phyloP scores from a whole-genome alignment of 2,797 vertebrate genomes.

The Acestrorhynchus altus region DNA sequence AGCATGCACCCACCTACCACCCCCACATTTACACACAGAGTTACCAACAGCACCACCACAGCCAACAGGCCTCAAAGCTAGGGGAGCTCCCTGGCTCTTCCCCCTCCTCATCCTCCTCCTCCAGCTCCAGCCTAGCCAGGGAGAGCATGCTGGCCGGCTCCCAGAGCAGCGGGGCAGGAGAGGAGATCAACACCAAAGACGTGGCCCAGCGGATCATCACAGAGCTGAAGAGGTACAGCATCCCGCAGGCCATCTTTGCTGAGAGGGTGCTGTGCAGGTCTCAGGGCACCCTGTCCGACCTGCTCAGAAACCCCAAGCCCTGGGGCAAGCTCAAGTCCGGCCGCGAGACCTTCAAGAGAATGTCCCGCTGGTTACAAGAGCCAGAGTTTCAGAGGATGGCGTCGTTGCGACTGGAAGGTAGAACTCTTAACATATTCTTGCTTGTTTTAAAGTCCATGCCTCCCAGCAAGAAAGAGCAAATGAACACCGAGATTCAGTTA shows the following conservation, averaged over 20 bases:
- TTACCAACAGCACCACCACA: slow-evolving; percentile 78
- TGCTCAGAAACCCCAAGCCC: slow-evolving; percentile 88
- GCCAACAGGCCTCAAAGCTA: slow-evolving; percentile 78
- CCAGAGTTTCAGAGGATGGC: slow-evolving; percentile 89
- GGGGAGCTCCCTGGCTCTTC: slow-evolving; percentile 71
- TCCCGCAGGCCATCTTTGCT: slow-evolving; percentile 88
- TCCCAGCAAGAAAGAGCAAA: background rate
- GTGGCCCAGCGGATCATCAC: slow-evolving; percentile 88
- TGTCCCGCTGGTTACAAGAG: slow-evolving; percentile 88
- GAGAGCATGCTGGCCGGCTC: slow-evolving; percentile 72
- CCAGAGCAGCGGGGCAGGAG: slow-evolving; percentile 69
- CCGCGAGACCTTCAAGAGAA: slow-evolving; percentile 88
- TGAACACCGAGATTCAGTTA: background rate
- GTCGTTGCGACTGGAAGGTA: slow-evolving; percentile 87
- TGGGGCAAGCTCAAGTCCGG: slow-evolving; percentile 89
- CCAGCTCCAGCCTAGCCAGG: slow-evolving; percentile 68
- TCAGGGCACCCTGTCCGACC: slow-evolving; percentile 87
- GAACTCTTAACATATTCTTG: slow-evolving; percentile 59
- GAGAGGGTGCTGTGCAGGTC: slow-evolving; percentile 86
- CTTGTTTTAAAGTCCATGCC: slow-evolving; percentile 3
- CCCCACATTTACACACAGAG: slow-evolving; percentile 79
- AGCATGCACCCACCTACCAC: slow-evolving; percentile 75
- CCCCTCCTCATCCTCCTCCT: slow-evolving; percentile 70
- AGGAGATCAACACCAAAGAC: slow-evolving; percentile 88
- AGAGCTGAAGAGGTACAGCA: slow-evolving; percentile 87